phyloP scores from a whole-genome alignment of 2,113 vertebrate genomes.

The Plectropomus leopardus region DNA sequence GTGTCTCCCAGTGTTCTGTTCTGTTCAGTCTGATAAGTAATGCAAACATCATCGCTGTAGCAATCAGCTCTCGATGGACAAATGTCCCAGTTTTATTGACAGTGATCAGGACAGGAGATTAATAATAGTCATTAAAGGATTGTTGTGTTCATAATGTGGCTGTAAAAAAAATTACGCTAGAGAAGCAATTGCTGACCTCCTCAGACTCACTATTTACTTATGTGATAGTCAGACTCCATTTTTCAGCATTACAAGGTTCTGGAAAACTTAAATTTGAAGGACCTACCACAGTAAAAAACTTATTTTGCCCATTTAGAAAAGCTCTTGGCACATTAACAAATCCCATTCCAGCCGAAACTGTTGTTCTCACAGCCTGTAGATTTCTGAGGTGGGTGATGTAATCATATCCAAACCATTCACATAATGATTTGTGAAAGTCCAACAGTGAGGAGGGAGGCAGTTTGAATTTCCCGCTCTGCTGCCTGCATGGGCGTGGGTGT shows the following conservation, averaged over 20 bases:
- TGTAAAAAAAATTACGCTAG: not conserved
- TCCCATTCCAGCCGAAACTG: not conserved
- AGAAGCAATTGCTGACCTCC: not conserved
- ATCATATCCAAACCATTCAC: not conserved
- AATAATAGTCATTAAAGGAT: not conserved
- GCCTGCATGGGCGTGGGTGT: not conserved
- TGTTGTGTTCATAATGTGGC: not conserved
- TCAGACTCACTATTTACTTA: not conserved
- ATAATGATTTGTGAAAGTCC: not conserved
- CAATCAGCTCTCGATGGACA: conserved; percentile 1
- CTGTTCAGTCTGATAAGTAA: conserved; percentile 20
- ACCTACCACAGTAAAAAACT: not conserved
- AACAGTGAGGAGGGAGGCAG: not conserved
- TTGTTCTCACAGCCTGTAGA: not conserved
- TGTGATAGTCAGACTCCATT: not conserved
- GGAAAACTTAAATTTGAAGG: not conserved
- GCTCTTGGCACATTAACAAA: not conserved
- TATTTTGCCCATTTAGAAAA: not conserved
- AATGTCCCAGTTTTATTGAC: not conserved
- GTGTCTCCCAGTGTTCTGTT: not conserved
- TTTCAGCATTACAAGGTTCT: not conserved
- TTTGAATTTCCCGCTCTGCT: conserved; percentile 52
- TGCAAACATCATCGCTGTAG: conserved; percentile 6
- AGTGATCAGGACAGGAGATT: not conserved
- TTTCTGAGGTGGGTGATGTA: not conserved